Conservation (phyloP, 1,140 invertebrate species). For the Maconellicoccus hirsutus region DNA sequence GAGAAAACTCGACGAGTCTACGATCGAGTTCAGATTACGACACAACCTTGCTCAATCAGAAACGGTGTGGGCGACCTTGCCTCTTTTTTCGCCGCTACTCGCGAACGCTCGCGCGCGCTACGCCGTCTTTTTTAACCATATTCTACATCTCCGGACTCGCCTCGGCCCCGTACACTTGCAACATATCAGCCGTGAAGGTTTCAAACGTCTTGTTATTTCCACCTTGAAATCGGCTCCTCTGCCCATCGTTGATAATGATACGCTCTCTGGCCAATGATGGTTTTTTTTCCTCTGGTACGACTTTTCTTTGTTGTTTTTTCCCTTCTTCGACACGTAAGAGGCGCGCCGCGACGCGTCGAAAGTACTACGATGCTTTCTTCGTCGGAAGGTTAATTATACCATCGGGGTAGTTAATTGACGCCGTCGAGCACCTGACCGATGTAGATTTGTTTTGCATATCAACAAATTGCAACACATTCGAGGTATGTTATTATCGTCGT, state of each 20-base stretch:
- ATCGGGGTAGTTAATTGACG: no score
- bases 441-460: no score
- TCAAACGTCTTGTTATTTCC: conserved; percentile 18
- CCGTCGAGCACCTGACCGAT: no score
- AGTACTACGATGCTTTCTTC: no score
- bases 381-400: no score
- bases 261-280: background rate
- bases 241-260: background rate
- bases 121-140: conserved; percentile 6
- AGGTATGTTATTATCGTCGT: no score
- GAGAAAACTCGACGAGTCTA: background rate
- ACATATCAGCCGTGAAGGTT: conserved; percentile 21
- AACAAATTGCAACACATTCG: no score
- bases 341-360: no score
- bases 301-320: conserved; percentile 9
- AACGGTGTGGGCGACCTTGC: conserved; percentile 20
- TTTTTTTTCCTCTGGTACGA: background rate
- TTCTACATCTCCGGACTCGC: conserved; percentile 19
- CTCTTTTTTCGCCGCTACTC: conserved; percentile 17
- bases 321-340: no score
- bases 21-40: conserved; percentile 17
- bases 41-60: conserved; percentile 20
- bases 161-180: conserved; percentile 15
- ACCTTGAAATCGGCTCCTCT: conserved; percentile 12
- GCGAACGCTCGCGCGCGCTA: background rate